Conservation (phyloP, 2,113 vertebrate genomes). For the Indicator maculatus region DNA sequence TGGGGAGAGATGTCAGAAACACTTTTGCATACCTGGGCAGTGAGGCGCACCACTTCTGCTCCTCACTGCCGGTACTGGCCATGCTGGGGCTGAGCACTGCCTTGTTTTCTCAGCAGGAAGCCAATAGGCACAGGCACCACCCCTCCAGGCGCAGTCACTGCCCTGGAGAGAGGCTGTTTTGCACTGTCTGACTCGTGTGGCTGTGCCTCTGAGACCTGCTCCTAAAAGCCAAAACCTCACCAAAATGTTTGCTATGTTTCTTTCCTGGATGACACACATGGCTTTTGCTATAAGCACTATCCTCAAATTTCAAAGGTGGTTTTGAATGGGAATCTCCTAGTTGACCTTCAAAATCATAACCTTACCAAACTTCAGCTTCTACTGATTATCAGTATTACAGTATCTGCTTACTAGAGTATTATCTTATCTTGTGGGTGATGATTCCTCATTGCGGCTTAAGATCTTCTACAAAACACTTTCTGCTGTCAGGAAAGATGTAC, state of each 20-base stretch:
- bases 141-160: accelerated
- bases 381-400: not conserved
- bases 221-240: not conserved
- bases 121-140: not conserved
- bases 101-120: not conserved
- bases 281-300: not conserved
- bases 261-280: accelerated
- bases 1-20: not conserved
- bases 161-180: not conserved
- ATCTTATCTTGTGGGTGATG: not conserved
- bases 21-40: not conserved
- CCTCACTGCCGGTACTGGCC: not conserved
- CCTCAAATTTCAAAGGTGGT: not conserved
- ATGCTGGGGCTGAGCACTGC: not conserved
- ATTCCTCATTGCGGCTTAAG: not conserved
- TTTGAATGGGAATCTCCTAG: not conserved
- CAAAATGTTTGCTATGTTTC: not conserved
- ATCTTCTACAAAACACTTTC: not conserved
- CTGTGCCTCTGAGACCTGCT: not conserved
- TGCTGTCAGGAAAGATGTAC: not conserved
- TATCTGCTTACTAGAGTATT: not conserved
- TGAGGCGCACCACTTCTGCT: not conserved
- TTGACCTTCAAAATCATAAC: not conserved
- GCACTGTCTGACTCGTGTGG: not conserved
- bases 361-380: not conserved